Conservation (phyloP, 2,797 vertebrate species). For the Artibeus jamaicensis region DNA sequence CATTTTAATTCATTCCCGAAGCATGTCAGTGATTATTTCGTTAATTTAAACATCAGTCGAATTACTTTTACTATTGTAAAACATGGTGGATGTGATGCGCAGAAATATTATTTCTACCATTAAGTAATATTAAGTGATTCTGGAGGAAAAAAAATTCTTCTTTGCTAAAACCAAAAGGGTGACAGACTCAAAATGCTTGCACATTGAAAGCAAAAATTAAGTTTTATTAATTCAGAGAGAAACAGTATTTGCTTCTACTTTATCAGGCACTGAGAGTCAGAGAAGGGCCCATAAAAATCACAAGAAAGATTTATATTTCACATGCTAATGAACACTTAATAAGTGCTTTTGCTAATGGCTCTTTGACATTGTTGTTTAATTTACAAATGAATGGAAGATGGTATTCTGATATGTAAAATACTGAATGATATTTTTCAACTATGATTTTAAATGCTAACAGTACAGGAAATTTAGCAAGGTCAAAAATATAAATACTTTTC, state of each 20-base stretch:
- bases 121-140: constrained; percentile 39
- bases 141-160: not conserved
- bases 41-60: not conserved
- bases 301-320: not conserved
- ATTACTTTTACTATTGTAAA: constrained; percentile 3
- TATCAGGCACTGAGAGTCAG: not conserved
- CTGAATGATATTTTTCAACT: not conserved
- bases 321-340: constrained; percentile 24
- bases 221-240: constrained; percentile 3
- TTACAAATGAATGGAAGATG: constrained; percentile 4
- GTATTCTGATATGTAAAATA: not conserved
- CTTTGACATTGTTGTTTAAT: constrained; percentile 2
- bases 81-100: not conserved
- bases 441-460: constrained; percentile 37
- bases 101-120: constrained; percentile 20
- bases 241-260: not conserved
- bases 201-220: constrained; percentile 3
- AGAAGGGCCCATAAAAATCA: not conserved
- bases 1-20: constrained; percentile 55
- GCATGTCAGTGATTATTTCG: constrained; percentile 11
- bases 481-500: not conserved
- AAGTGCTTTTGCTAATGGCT: not conserved
- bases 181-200: not conserved
- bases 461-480: not conserved
- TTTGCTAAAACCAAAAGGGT: constrained; percentile 1